Conservation (phyloP, 1,140 invertebrate genomes). For the Drosophila nannoptera region DNA sequence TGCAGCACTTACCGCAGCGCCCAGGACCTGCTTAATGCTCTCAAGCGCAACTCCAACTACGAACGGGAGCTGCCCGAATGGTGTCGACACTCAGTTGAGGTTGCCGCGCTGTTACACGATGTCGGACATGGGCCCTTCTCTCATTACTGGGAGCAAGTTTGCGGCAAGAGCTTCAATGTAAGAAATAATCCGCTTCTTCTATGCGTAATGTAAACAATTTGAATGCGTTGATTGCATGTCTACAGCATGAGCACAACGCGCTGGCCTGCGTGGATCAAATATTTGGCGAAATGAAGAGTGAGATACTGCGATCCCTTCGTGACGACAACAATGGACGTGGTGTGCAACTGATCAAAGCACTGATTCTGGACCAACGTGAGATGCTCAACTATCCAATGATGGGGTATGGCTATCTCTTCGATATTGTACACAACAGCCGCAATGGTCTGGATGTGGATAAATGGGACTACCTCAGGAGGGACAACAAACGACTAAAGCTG, state of each 20-base stretch:
- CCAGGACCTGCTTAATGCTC: constrained; percentile 44
- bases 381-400: constrained; percentile 54
- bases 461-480: constrained; percentile 85
- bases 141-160: constrained; percentile 82
- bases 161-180: constrained; percentile 51
- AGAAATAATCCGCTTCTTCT: constrained; percentile 10
- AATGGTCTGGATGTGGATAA: constrained; percentile 87
- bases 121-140: constrained; percentile 85
- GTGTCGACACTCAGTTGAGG: constrained; percentile 64
- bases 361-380: constrained; percentile 57
- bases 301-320: constrained; percentile 45
- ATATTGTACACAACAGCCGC: constrained; percentile 83
- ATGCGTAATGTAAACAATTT: not conserved
- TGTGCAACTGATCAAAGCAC: constrained; percentile 62
- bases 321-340: constrained; percentile 59
- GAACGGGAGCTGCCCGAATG: constrained; percentile 49
- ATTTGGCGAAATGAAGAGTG: constrained; percentile 33
- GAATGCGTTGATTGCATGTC: not conserved
- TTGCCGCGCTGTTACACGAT: constrained; percentile 86
- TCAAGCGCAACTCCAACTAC: constrained; percentile 53
- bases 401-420: constrained; percentile 53
- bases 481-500: constrained; percentile 76
- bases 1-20: constrained; percentile 55
- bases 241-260: constrained; percentile 56
- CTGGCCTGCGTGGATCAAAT: constrained; percentile 62